Base-by-base conservation (phyloP, 2,888 invertebrate species). In the Baccha elongata region DNA sequence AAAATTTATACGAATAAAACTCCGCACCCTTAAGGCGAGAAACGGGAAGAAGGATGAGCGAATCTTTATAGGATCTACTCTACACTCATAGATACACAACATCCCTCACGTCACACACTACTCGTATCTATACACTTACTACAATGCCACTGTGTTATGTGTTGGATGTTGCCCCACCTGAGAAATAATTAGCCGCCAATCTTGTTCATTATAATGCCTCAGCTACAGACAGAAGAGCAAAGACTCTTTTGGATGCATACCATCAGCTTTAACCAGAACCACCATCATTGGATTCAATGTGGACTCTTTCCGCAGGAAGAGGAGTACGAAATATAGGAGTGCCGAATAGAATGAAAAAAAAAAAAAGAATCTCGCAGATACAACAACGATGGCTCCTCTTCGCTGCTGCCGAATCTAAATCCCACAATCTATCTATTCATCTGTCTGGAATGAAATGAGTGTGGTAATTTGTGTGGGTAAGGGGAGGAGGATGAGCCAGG, bases 181-280 rank as follows among this genome's bases (percentile, higher is more conserved):
- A 68, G 78, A 83, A 83, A 83, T 83, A 83, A 83, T 83, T 83
- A 83, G 83, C 83, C 83, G 72, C 83, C 78, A 78, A 78, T 83
- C 83, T 78, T 78, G 83, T 83, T 78, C 83, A 78, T 78, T 83
- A 83, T 67, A 76, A 55, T 67, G 67, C 37, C 69, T 19, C 50
- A 23, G 37, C 13, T n/a, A 17, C 19, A 52, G 58, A 17, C 35
- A 17, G 11, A 17, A 17, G 37, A 42, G 32, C 10, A 11, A 32
- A 21, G 19, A 37, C 71, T 69, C 23, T 60, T 40, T 60, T 29
- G n/a, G 60, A 44, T 37, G 65, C 67, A 76, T 42, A 71, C 37
- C 71, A 71, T 65, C 73, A 68, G 32, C 13, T 32, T 32, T 19
- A 35, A 35, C 6, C 53, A 40, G 37, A 40, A n/a, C 35, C 21